A percentile compares a stretch with the other conserved stretches of the same genome.
These are phyloP conservation scores for Marmota monax DNA, from an alignment of 2,113 vertebrate species.

Conservation along the genomic window DNA sequence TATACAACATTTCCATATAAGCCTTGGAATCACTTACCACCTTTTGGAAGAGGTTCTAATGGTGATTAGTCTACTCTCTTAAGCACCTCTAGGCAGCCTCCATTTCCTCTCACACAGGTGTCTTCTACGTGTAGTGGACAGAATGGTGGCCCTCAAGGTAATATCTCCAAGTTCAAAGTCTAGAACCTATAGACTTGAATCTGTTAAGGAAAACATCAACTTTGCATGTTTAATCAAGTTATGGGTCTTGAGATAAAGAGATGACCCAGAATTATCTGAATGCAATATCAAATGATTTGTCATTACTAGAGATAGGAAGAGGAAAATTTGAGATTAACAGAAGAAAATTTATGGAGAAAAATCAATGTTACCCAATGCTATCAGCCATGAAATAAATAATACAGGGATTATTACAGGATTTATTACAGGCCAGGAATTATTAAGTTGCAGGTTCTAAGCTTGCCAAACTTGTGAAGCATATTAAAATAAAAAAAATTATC, in stretches of 20 bases:
- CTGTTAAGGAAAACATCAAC: background rate
- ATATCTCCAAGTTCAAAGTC: background rate
- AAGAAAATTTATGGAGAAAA: background rate
- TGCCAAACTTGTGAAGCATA: background rate
- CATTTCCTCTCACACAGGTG: background rate
- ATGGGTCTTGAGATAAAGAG: background rate
- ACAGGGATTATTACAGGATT: background rate
- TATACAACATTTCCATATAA: background rate
- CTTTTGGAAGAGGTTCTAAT: background rate
- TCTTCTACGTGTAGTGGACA: accelerated
- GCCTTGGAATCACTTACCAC: too few species aligned
- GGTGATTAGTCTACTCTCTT: background rate
- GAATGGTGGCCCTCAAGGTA: background rate
- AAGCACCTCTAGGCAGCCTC: background rate
- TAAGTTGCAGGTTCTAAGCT: background rate
- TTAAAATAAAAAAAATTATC: background rate
- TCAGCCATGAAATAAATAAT: background rate
- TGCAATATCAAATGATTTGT: background rate
- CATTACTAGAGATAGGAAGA: background rate
- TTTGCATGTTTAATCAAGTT: background rate
- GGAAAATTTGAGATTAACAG: background rate
- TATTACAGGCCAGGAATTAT: background rate
- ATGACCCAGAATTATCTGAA: background rate
- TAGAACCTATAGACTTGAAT: accelerated
- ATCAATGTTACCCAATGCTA: background rate